Conservation (phyloP, 1,140 invertebrate genomes). For the Bombyx mandarina region DNA sequence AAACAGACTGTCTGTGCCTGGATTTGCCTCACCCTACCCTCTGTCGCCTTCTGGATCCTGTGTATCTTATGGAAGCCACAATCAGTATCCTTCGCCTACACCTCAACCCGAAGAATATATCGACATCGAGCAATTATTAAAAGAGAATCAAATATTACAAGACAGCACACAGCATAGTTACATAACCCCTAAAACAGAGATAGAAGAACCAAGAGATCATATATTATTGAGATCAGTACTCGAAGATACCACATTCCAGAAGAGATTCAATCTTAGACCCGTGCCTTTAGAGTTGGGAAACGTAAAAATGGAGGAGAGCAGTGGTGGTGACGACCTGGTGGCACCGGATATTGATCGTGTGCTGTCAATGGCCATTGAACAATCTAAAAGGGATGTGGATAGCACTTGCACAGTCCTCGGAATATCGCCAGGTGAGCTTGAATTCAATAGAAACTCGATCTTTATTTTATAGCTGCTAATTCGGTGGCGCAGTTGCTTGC, state of each 20-base stretch:
- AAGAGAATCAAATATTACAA: constrained; percentile 70
- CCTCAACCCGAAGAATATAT: constrained; percentile 71
- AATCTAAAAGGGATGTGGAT: constrained; percentile 87
- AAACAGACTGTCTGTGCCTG: constrained; percentile 67
- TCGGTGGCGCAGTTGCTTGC: too few species aligned
- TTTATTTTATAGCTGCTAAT: neutral
- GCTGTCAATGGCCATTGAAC: constrained; percentile 86
- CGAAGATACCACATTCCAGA: constrained; percentile 86
- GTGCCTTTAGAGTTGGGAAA: constrained; percentile 70
- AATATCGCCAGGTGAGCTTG: constrained; percentile 85
- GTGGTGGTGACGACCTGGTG: constrained; percentile 73
- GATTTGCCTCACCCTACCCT: constrained; percentile 73
- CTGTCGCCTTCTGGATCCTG: constrained; percentile 75
- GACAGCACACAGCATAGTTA: constrained; percentile 55
- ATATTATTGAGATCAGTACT: constrained; percentile 84
- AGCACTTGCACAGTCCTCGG: constrained; percentile 86
- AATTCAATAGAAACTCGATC: neutral
- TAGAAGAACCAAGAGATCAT: constrained; percentile 76
- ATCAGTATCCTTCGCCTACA: constrained; percentile 70
- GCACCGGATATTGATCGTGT: constrained; percentile 86
- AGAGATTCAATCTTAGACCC: constrained; percentile 83
- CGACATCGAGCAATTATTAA: constrained; percentile 66
- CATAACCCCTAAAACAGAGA: constrained; percentile 60
- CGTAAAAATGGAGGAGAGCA: constrained; percentile 75
- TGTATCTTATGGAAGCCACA: constrained; percentile 58